phyloP scores from a whole-genome alignment of 2,113 vertebrate genomes.

The Trachemys scripta region DNA sequence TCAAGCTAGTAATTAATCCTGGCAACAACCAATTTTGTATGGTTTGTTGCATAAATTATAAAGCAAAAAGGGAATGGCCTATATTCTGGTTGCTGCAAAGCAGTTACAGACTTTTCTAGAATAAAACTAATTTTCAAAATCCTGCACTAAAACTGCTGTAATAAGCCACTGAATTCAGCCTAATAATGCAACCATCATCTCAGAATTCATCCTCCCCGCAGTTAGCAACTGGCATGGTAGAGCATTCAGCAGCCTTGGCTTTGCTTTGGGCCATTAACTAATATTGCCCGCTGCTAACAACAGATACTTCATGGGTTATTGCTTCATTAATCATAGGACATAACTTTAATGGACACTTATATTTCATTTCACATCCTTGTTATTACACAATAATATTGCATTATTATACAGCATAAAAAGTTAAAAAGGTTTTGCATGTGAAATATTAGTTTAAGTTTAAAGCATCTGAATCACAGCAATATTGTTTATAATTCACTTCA shows the following conservation, averaged over 20 bases:
- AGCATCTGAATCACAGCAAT: conserved; percentile 46
- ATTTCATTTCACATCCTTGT: conserved; percentile 22
- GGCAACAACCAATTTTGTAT: conserved; percentile 55
- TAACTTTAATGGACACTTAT: conserved; percentile 35
- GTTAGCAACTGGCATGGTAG: conserved; percentile 60
- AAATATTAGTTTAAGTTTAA: conserved; percentile 30
- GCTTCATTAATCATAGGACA: conserved; percentile 71
- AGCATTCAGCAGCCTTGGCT: conserved; percentile 64
- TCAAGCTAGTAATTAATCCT: conserved; percentile 63
- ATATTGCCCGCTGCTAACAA: conserved; percentile 56
- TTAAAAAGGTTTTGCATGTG: conserved; percentile 24
- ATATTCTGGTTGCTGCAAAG: neutral
- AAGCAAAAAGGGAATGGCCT: conserved; percentile 51
- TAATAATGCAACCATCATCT: conserved; percentile 5
- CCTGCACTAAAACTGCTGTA: conserved; percentile 37
- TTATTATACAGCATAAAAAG: conserved; percentile 32
- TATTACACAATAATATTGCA: conserved; percentile 41
- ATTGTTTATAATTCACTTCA: conserved; percentile 63
- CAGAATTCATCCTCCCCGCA: conserved; percentile 62
- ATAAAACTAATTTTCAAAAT: conserved; percentile 33
- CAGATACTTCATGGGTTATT: conserved; percentile 67
- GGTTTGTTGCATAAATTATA: conserved; percentile 65
- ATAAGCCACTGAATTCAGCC: conserved; percentile 42
- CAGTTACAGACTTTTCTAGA: neutral
- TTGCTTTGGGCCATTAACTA: conserved; percentile 52